Evolutionary conservation across 2,797 vertebrate species (phyloP), one percentile per base, ranked within the genome.

Genomic region (Miichthys miiuy): DNA sequence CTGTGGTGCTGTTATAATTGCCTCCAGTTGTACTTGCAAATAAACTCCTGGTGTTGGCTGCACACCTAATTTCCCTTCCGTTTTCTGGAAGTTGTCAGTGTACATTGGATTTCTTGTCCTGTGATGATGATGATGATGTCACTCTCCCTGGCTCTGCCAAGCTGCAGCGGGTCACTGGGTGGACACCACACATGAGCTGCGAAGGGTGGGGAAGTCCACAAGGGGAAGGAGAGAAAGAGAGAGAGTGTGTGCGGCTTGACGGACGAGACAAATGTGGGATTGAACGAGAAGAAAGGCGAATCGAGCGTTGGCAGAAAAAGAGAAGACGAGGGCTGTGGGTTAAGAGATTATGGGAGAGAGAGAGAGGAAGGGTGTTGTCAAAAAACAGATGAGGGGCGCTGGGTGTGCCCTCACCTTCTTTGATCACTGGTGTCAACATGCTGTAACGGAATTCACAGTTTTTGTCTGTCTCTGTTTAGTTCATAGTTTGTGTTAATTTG

Each of bases 321-420:
- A 72, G 58, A 81, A 81, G 64, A 79, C 81, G 27, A 75, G 58
- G 71, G 77, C 72, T 79, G 65, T 77, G 74, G 60, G 76, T 84
- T 34, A 68, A 83, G 66, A 87, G 82, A 85, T 79, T 47, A 48
- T 71, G 50, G 71, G 74, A 74, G 80, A 58, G 65, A 58, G 65
- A 65, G 79, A 86, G 82, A 91, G 89, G 89, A 92, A 91, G 91
- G 91, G 91, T 88, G 91, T 89, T 90, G 90, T 89, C 88, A 75
- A 8, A 89, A 89, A 76, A 87, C 85, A 83, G 79, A 64, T 75
- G 78, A 88, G 81, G 81, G 85, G 74, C 6, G 23, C 68, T 81
- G 91, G 91, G 90, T 87, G 91, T 89, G 85, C 46, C 82, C 77
- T 88, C 88, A 89, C 89, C 77, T 86, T 77, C 87, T 91, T 89